Evolutionary conservation across 2,797 vertebrate genomes (phyloP).

Genomic region (Argyrosomus regius): DNA sequence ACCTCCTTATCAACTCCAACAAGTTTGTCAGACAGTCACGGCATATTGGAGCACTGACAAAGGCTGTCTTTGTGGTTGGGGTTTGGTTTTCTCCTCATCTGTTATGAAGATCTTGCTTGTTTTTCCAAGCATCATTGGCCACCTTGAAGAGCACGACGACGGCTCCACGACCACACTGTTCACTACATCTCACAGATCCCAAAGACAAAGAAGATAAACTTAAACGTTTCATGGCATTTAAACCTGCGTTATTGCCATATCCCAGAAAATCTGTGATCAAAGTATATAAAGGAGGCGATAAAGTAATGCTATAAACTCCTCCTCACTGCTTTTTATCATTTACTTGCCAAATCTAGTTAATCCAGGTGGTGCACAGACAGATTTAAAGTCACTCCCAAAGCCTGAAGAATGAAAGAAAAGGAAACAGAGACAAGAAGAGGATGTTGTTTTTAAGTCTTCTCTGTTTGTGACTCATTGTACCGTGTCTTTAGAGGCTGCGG

Average conservation of each 20-base stretch:
- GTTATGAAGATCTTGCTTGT: constrained; percentile 76
- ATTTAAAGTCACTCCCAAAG: constrained; percentile 40
- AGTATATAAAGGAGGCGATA: constrained; percentile 23
- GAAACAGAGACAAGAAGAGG: constrained; percentile 36
- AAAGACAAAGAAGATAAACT: constrained; percentile 34
- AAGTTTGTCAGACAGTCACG: constrained; percentile 86
- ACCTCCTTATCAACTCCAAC: constrained; percentile 80
- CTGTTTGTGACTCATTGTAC: constrained; percentile 75
- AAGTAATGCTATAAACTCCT: constrained; percentile 26
- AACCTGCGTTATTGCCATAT: constrained; percentile 20
- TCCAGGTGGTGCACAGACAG: constrained; percentile 56
- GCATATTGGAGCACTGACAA: constrained; percentile 86
- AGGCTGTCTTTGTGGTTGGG: constrained; percentile 79
- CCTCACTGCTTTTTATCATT: constrained; percentile 38
- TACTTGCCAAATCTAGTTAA: constrained; percentile 69
- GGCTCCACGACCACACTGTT: constrained; percentile 62
- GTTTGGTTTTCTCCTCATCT: constrained; percentile 68
- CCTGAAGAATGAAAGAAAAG: constrained; percentile 28
- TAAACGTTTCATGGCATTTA: constrained; percentile 2
- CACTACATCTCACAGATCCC: constrained; percentile 54
- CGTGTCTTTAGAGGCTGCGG: constrained; percentile 63
- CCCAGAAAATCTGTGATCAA: constrained; percentile 29
- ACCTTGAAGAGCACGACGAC: constrained; percentile 66
- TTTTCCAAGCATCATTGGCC: constrained; percentile 80
- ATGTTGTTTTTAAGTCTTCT: constrained; percentile 61